Evolutionary conservation across 2,888 invertebrate genomes (phyloP).

Genomic region (Sclerodermus sp.): DNA sequence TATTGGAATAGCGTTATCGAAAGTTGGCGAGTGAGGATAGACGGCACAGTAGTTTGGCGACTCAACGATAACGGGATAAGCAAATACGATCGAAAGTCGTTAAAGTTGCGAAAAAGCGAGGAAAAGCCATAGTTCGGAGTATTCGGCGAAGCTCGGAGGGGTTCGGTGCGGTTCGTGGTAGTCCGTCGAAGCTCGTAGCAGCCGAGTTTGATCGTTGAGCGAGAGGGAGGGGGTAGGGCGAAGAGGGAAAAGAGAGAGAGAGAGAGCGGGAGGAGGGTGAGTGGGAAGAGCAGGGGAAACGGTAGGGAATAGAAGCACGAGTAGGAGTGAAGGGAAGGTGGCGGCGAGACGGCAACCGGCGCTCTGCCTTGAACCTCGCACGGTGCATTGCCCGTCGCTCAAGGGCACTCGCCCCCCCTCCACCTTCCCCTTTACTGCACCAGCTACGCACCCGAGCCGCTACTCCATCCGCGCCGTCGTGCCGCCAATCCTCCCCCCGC

Average conservation of each 20-base stretch:
- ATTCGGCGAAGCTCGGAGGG: slow-evolving; percentile 6
- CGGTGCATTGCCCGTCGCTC: slow-evolving; percentile 59
- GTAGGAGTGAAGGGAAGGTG: slow-evolving; percentile 22
- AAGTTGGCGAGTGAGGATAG: too few species aligned
- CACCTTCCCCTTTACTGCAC: slow-evolving; percentile 11
- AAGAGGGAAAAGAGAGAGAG: slow-evolving; percentile 15
- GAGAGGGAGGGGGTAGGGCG: background rate
- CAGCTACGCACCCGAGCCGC: slow-evolving; percentile 12
- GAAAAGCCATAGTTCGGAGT: background rate
- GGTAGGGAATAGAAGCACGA: slow-evolving; percentile 12
- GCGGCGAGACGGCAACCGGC: slow-evolving; percentile 47
- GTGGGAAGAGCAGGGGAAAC: slow-evolving; percentile 10
- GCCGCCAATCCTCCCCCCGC: slow-evolving; percentile 13
- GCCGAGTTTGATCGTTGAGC: background rate
- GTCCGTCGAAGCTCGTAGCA: background rate
- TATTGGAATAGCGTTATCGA: too few species aligned
- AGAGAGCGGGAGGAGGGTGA: slow-evolving; percentile 11
- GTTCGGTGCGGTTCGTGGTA: background rate
- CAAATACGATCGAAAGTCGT: background rate
- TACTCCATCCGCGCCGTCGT: slow-evolving; percentile 8
- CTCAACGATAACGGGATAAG: background rate
- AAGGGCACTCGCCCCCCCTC: slow-evolving; percentile 55
- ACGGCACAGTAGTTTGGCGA: background rate
- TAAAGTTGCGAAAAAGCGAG: too few species aligned
- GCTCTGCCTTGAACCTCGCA: slow-evolving; percentile 58